Evolutionary conservation across 2,113 vertebrate species (phyloP).

Genomic region (Amblyornis subalaris): DNA sequence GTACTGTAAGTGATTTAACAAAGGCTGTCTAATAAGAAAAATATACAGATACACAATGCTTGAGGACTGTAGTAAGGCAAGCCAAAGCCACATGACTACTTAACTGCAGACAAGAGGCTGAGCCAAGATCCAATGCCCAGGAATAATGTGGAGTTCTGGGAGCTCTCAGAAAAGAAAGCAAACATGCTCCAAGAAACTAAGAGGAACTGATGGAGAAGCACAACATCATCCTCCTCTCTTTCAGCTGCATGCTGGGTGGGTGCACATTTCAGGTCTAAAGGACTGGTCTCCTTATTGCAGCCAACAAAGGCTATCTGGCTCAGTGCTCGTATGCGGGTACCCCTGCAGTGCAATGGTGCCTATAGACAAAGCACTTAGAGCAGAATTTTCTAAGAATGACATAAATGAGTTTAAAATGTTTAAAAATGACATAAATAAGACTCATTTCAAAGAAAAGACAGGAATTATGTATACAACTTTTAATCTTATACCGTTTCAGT

Average conservation of each 20-base stretch:
- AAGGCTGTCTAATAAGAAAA: not conserved
- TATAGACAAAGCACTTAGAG: not conserved
- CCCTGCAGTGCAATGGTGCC: accelerated
- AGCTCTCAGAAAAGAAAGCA: not conserved
- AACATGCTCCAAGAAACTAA: not conserved
- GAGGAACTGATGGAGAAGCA: not conserved
- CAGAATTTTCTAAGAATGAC: not conserved
- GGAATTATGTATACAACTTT: not conserved
- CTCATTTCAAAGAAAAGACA: not conserved
- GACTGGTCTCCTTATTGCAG: not conserved
- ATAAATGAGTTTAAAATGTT: not conserved
- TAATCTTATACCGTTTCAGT: not conserved
- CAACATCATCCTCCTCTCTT: not conserved
- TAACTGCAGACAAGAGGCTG: not conserved
- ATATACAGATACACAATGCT: not conserved
- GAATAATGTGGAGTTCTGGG: not conserved
- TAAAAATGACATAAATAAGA: not conserved
- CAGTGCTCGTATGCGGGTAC: accelerated
- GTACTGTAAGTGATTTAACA: not conserved
- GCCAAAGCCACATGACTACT: not conserved
- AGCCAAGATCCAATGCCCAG: not conserved
- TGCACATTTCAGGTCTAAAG: not conserved
- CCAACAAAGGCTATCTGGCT: not conserved
- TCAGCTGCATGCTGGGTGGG: not conserved
- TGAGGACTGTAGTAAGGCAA: not conserved